Evolutionary conservation across 2,113 vertebrate species (phyloP).

Genomic region (Engraulis encrasicolus): DNA sequence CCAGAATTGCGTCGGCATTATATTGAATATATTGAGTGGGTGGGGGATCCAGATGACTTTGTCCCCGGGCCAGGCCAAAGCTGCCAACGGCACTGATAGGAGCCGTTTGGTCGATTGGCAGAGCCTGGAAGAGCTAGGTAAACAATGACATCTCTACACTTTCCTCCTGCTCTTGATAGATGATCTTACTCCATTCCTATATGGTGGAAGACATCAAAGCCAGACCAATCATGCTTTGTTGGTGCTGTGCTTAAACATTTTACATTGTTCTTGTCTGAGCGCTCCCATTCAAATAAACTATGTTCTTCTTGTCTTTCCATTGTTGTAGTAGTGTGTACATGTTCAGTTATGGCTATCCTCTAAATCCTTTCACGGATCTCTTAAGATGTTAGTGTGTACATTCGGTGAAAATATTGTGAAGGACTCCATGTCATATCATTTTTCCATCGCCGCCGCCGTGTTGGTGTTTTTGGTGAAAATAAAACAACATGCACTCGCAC

Average conservation of each 20-base stretch:
- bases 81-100: no score
- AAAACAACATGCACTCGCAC: neutral
- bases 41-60: no score
- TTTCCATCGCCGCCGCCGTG: neutral
- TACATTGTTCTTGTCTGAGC: neutral
- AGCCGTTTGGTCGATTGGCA: conserved; percentile 9
- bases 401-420: neutral
- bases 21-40: no score
- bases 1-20: no score
- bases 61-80: no score
- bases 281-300: neutral
- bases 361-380: neutral
- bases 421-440: neutral
- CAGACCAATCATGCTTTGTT: neutral
- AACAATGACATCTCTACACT: conserved; percentile 8
- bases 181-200: neutral
- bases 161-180: neutral
- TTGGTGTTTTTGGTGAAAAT: neutral
- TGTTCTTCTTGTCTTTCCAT: neutral
- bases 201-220: neutral
- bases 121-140: conserved; percentile 4
- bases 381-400: neutral
- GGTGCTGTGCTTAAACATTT: neutral
- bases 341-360: neutral
- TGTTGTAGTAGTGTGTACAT: neutral